These are phyloP conservation scores for Ia io DNA, from an alignment of 2,113 vertebrate species.

Conservation along the genomic window DNA sequence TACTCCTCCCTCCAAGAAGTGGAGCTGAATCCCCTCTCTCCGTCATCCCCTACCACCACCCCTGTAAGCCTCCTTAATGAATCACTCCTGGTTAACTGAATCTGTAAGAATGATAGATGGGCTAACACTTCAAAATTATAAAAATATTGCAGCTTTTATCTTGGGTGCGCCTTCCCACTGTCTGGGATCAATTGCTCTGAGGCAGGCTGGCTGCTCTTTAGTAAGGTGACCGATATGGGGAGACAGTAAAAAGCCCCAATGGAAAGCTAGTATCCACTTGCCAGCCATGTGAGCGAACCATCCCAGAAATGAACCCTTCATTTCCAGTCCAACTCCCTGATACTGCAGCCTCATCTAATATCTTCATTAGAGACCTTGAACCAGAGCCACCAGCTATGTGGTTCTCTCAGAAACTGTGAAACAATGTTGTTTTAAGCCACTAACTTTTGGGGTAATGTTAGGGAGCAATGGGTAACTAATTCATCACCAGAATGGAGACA, in stretches of 20 bases:
- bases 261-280: background rate
- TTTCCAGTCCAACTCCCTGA: fast-evolving
- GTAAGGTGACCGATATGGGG: background rate
- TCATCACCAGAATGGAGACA: background rate
- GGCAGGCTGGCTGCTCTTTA: background rate
- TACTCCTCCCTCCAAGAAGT: background rate
- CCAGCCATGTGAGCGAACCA: background rate
- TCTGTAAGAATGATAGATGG: background rate
- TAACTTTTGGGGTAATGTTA: background rate
- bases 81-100: background rate
- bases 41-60: background rate
- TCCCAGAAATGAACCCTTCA: background rate
- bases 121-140: background rate
- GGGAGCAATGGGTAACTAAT: background rate
- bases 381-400: background rate
- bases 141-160: background rate
- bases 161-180: background rate
- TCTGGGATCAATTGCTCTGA: background rate
- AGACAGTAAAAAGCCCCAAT: background rate
- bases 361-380: background rate
- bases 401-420: background rate
- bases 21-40: background rate
- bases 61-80: background rate
- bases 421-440: background rate
- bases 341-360: background rate